Evolutionary conservation across 2,113 vertebrate genomes (phyloP).

Genomic region (Microcebus lehilahytsara): DNA sequence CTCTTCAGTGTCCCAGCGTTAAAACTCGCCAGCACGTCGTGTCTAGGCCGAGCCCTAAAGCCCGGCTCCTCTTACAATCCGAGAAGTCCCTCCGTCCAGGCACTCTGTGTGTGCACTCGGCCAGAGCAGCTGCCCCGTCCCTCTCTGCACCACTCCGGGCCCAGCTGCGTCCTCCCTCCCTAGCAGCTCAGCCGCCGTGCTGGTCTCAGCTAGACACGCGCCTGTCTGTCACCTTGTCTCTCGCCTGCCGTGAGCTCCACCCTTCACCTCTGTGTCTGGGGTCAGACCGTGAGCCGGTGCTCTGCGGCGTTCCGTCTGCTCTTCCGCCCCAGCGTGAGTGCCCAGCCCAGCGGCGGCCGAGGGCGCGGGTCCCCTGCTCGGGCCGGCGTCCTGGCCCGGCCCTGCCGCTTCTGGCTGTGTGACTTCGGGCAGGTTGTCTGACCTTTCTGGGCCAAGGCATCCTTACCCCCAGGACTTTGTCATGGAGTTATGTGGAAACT

Average conservation of each 20-base stretch:
- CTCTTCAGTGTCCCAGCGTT: too few relatives aligned
- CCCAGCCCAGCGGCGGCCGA: not conserved
- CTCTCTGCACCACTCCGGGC: too few relatives aligned
- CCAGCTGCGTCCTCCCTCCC: too few relatives aligned
- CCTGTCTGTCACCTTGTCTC: not conserved
- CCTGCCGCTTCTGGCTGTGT: not conserved
- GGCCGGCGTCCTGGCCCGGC: not conserved
- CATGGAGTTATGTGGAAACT: not conserved
- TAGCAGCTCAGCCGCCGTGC: accelerated
- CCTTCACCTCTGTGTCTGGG: not conserved
- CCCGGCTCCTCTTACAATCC: not conserved
- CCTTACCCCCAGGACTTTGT: not conserved
- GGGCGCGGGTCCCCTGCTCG: accelerated
- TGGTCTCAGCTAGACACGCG: accelerated
- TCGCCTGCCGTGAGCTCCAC: too few relatives aligned
- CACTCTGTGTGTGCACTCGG: accelerated
- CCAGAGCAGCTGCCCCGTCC: accelerated
- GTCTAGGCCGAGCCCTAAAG: not conserved
- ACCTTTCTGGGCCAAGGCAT: not conserved
- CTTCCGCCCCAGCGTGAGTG: not conserved
- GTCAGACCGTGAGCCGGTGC: not conserved
- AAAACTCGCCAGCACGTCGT: too few relatives aligned
- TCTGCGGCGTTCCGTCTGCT: accelerated
- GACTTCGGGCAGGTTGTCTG: not conserved
- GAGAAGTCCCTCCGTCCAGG: too few relatives aligned